Percentiles rank a stretch among this genome's conserved stretches.
phyloP scores from a whole-genome alignment of 2,797 vertebrate genomes.

The Meriones psammophilus region DNA sequence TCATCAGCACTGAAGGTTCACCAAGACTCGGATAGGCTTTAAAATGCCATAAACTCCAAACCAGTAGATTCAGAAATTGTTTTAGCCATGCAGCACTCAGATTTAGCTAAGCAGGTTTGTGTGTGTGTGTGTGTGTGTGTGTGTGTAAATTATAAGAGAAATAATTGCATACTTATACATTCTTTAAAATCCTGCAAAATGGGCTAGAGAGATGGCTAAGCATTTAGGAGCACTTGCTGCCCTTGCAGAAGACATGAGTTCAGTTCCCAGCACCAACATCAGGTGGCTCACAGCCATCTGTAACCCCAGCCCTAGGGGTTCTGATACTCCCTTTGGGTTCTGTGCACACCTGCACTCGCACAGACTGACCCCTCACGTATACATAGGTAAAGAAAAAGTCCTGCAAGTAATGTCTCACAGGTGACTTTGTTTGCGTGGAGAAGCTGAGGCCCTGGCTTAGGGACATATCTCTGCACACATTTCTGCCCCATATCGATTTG shows the following conservation, averaged over 20 bases:
- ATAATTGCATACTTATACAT: neutral
- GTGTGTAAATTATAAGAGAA: constrained; percentile 47
- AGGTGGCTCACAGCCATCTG: neutral
- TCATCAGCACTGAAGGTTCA: constrained; percentile 8
- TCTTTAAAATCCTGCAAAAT: constrained; percentile 25
- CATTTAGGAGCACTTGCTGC: neutral
- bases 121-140: neutral
- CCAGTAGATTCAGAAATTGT: constrained; percentile 41
- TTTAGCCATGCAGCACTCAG: neutral
- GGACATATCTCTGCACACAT: constrained; percentile 53
- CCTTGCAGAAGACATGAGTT: neutral
- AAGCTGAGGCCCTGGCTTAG: neutral
- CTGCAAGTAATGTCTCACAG: constrained; percentile 29
- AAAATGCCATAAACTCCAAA: constrained; percentile 16
- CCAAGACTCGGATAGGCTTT: neutral
- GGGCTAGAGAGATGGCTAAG: neutral
- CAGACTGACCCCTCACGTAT: neutral
- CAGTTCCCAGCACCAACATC: neutral
- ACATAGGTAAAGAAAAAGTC: neutral
- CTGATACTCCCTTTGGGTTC: neutral
- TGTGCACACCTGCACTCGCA: neutral
- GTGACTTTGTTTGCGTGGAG: constrained; percentile 21
- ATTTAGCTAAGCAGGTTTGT: neutral
- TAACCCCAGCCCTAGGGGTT: neutral
- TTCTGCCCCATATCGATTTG: constrained; percentile 42